Conservation (phyloP, 2,888 invertebrate genomes). For the Tipula confusa region DNA sequence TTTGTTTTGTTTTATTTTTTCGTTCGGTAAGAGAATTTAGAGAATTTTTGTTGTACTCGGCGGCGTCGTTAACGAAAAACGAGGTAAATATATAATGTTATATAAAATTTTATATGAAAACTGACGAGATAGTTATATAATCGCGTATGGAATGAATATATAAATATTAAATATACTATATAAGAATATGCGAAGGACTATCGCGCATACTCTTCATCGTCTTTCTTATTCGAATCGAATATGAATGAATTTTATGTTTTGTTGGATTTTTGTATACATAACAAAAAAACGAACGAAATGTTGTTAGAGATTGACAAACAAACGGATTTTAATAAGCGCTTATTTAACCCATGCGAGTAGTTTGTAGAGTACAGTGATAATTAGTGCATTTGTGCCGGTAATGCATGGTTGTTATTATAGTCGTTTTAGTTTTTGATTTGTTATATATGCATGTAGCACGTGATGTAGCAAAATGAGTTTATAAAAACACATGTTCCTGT, state of each 20-base stretch:
- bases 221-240: neutral
- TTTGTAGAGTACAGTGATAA: neutral
- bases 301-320: neutral
- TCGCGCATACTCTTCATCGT: neutral
- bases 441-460: neutral
- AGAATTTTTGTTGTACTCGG: neutral
- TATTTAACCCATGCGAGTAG: neutral
- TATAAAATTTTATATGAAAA: neutral
- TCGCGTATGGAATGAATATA: neutral
- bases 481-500: neutral
- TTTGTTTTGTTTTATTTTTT: neutral
- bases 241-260: neutral
- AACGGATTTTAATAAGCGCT: neutral
- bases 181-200: neutral
- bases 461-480: neutral
- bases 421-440: neutral
- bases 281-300: neutral
- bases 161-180: neutral
- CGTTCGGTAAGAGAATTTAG: neutral
- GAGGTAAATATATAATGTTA: neutral
- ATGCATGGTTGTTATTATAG: neutral
- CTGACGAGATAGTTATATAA: neutral
- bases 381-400: neutral
- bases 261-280: slow-evolving; percentile 3
- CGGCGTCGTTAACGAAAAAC: neutral